Conservation (phyloP, 2,888 invertebrate genomes). For the Bedellia somnulentella region DNA sequence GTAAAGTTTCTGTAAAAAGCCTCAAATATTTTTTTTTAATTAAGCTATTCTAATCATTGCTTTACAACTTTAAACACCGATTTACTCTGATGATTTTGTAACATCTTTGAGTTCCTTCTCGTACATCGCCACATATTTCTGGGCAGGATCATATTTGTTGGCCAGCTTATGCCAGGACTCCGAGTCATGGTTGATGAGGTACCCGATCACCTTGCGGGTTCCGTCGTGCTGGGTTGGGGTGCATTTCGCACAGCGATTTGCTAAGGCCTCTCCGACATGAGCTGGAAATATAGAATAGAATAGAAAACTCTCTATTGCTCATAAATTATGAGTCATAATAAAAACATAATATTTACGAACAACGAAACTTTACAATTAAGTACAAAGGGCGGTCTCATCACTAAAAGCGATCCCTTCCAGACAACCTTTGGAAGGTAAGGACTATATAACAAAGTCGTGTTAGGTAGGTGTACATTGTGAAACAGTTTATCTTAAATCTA, state of each 20-base stretch:
- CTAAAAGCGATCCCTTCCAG: no score
- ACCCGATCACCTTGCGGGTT: conserved; percentile 12
- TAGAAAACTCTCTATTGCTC: neutral
- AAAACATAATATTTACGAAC: no score
- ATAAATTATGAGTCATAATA: no score
- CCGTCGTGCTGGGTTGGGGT: conserved; percentile 11
- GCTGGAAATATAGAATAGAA: conserved; percentile 4
- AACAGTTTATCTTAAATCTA: no score
- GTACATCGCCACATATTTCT: conserved; percentile 10
- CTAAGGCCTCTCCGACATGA: conserved; percentile 14
- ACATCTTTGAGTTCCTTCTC: conserved; percentile 7
- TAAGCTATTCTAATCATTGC: neutral
- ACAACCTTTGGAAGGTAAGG: no score
- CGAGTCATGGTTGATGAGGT: conserved; percentile 13
- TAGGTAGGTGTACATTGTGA: no score
- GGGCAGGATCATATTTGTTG: conserved; percentile 16
- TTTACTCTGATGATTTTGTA: no score
- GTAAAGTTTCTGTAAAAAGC: neutral
- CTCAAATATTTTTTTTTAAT: neutral
- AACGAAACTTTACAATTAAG: no score
- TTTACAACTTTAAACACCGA: neutral
- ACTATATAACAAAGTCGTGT: no score
- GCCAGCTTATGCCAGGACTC: conserved; percentile 14
- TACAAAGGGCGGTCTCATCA: no score
- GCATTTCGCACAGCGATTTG: conserved; percentile 13